Percentiles rank a stretch among this genome's conserved stretches.
Evolutionary conservation across 2,797 vertebrate genomes (phyloP).

Genomic region (Hybognathus amarus): DNA sequence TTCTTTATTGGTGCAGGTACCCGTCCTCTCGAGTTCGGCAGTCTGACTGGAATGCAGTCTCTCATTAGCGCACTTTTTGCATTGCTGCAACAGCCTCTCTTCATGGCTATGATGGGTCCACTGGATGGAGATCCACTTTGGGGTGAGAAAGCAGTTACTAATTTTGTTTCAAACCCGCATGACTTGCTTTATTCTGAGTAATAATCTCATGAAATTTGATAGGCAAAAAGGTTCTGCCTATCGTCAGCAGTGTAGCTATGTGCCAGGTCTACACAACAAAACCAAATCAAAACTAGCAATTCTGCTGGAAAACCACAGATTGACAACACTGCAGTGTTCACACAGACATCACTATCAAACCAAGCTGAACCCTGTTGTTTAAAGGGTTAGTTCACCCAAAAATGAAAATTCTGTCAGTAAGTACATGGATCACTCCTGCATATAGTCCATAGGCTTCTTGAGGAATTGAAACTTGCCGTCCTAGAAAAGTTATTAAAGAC

Average conservation of each 20-base stretch:
- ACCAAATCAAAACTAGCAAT: no score
- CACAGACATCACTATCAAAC: no score
- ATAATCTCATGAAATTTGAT: background rate
- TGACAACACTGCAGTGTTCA: no score
- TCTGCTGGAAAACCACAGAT: no score
- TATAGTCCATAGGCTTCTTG: no score
- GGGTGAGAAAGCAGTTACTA: conserved; percentile 79
- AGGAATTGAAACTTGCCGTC: no score
- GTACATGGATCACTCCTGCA: no score
- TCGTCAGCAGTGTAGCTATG: background rate
- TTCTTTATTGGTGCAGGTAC: conserved; percentile 79
- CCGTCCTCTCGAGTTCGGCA: conserved; percentile 98
- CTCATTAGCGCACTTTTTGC: conserved; percentile 96
- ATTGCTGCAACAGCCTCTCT: conserved; percentile 96
- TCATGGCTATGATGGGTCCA: conserved; percentile 95
- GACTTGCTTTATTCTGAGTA: background rate
- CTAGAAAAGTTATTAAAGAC: no score
- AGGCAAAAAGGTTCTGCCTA: background rate
- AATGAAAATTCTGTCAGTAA: no score
- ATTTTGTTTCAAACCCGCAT: background rate
- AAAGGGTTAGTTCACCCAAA: no score
- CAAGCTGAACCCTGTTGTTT: no score
- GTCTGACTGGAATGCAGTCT: conserved; percentile 96
- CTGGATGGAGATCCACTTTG: conserved; percentile 93
- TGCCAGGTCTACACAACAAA: no score